Conservation (phyloP, 2,113 vertebrate species). For the cattle (Bos taurus) region DNA sequence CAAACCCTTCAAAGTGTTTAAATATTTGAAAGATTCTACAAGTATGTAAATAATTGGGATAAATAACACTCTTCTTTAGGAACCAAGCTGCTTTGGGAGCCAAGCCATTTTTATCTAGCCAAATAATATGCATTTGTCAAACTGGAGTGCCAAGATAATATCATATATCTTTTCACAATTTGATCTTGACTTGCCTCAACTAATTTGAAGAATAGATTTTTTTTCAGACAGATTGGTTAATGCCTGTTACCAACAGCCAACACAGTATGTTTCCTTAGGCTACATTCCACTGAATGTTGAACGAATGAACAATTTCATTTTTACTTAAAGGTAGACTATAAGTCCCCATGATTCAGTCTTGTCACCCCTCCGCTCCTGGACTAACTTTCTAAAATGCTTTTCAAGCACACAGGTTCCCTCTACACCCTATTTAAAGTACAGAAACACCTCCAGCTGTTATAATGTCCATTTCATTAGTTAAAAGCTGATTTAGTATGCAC, state of each 20-base stretch:
- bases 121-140: neutral
- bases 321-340: neutral
- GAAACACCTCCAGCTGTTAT: neutral
- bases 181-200: neutral
- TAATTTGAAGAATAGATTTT: neutral
- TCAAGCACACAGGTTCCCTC: neutral
- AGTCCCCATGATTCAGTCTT: neutral
- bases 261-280: neutral
- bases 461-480: neutral
- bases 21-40: neutral
- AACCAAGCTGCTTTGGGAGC: neutral
- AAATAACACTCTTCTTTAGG: neutral
- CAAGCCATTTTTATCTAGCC: neutral
- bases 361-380: neutral
- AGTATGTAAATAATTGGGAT: neutral
- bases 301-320: slow-evolving; percentile 1
- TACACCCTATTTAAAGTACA: neutral
- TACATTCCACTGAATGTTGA: neutral
- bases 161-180: neutral
- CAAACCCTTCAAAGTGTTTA: neutral
- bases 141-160: neutral
- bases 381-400: neutral
- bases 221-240: neutral
- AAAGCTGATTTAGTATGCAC: neutral
- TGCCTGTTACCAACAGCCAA: neutral